A percentile compares a stretch with the other conserved stretches of the same genome.
Conservation (phyloP, 2,797 vertebrate genomes). For the Distichodus sexfasciatus region DNA sequence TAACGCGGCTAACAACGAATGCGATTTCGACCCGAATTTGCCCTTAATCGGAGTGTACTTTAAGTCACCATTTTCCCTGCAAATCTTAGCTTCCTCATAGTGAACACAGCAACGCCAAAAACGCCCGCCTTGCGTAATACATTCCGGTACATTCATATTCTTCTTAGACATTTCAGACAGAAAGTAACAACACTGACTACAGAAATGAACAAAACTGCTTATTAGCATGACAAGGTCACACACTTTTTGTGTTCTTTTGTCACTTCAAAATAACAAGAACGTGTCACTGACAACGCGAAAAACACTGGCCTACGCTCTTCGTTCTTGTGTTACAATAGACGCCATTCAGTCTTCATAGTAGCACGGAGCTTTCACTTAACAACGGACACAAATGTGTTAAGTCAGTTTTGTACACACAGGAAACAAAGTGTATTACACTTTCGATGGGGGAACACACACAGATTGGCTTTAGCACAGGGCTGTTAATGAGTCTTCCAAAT, state of each 20-base stretch:
- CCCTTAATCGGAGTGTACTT: no score
- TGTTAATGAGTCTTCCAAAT: background rate
- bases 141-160: conserved; percentile 34
- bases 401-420: conserved; percentile 13
- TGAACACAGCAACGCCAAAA: background rate
- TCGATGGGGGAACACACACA: conserved; percentile 23
- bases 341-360: background rate
- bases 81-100: conserved; percentile 6
- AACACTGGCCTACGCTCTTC: conserved; percentile 41
- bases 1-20: no score
- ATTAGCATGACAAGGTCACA: conserved; percentile 15
- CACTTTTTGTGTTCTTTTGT: conserved; percentile 11
- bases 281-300: conserved; percentile 54
- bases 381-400: conserved; percentile 7
- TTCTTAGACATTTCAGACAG: background rate
- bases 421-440: background rate
- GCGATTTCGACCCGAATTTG: no score
- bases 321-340: conserved; percentile 17
- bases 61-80: background rate
- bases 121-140: conserved; percentile 22
- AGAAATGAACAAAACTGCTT: conserved; percentile 22
- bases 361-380: background rate
- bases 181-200: conserved; percentile 37
- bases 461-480: background rate
- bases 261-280: conserved; percentile 6